These are phyloP conservation scores for Trachelipus rathkii DNA, from an alignment of 1,140 invertebrate species.

Conservation along the genomic window DNA sequence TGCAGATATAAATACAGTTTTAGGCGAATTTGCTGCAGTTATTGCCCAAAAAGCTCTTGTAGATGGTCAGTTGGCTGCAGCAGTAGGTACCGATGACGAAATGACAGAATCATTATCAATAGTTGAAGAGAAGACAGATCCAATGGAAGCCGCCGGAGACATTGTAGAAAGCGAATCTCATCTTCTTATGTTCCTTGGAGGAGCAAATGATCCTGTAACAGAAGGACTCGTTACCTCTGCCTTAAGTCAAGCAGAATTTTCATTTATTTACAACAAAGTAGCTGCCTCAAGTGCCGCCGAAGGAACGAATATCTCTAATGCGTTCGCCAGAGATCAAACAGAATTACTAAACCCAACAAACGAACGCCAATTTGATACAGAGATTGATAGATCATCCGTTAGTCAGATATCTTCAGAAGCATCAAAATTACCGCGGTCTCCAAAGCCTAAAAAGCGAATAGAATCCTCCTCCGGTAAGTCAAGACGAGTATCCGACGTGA, in stretches of 20 bases:
- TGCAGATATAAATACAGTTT: conserved; percentile 50
- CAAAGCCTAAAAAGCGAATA: conserved; percentile 31
- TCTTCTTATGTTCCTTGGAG: conserved; percentile 44
- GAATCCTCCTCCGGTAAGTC: conserved; percentile 21
- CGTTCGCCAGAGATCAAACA: conserved; percentile 12
- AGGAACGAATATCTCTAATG: conserved; percentile 23
- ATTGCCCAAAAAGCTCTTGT: conserved; percentile 70
- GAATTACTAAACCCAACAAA: neutral
- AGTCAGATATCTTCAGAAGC: conserved; percentile 13
- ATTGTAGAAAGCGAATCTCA: conserved; percentile 43
- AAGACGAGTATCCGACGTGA: conserved; percentile 41
- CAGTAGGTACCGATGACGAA: conserved; percentile 46
- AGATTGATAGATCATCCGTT: conserved; percentile 14
- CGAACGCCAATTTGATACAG: too few species aligned
- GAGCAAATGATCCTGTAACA: conserved; percentile 36
- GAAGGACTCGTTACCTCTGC: conserved; percentile 42
- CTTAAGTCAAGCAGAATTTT: conserved; percentile 43
- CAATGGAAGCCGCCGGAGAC: conserved; percentile 40
- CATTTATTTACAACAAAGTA: conserved; percentile 40
- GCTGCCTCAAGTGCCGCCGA: conserved; percentile 25
- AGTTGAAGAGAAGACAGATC: conserved; percentile 39
- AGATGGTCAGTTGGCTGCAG: conserved; percentile 58
- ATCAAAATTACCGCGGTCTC: conserved; percentile 36
- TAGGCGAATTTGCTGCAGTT: conserved; percentile 67
- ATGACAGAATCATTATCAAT: conserved; percentile 35